These are phyloP conservation scores for Drosophila parabipectinata DNA, from an alignment of 1,140 invertebrate genomes.

Conservation along the genomic window DNA sequence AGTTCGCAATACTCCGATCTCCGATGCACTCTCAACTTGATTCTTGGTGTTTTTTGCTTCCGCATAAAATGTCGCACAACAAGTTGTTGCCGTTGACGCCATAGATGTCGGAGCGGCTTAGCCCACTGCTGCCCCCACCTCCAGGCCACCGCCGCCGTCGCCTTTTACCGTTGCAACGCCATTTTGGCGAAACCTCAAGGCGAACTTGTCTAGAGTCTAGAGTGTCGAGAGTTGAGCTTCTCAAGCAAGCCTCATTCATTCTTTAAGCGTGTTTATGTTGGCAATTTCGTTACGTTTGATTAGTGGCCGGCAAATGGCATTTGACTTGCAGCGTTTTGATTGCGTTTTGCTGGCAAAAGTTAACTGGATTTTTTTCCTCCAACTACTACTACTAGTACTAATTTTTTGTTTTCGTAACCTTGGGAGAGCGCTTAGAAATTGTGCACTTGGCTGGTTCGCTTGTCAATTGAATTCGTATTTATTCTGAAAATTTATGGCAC, in stretches of 20 bases:
- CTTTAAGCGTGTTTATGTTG: constrained; percentile 76
- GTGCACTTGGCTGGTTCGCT: constrained; percentile 64
- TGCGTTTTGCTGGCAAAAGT: constrained; percentile 47
- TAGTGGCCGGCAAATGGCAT: constrained; percentile 79
- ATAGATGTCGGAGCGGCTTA: constrained; percentile 34
- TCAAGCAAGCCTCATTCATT: constrained; percentile 46
- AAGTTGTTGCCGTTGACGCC: constrained; percentile 55
- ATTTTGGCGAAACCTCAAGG: constrained; percentile 79
- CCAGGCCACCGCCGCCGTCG: constrained; percentile 4
- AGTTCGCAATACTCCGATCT: constrained; percentile 6
- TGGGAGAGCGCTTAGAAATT: constrained; percentile 66
- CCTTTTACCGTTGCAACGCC: constrained; percentile 76
- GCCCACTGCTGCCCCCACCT: constrained; percentile 13
- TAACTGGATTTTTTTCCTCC: constrained; percentile 66
- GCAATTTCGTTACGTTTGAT: constrained; percentile 79
- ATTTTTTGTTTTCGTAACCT: constrained; percentile 61
- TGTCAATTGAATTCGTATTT: constrained; percentile 57
- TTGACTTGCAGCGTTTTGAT: constrained; percentile 73
- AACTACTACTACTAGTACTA: not conserved
- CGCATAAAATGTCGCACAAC: constrained; percentile 67
- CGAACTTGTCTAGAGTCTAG: constrained; percentile 64
- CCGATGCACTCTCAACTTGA: constrained; percentile 28
- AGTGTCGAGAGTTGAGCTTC: constrained; percentile 3
- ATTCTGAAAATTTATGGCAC: constrained; percentile 70
- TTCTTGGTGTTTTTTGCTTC: constrained; percentile 58